Percentiles rank a stretch among this genome's conserved stretches.
phyloP scores from a whole-genome alignment of 2,888 invertebrate genomes.

The Thymelicus lineola region DNA sequence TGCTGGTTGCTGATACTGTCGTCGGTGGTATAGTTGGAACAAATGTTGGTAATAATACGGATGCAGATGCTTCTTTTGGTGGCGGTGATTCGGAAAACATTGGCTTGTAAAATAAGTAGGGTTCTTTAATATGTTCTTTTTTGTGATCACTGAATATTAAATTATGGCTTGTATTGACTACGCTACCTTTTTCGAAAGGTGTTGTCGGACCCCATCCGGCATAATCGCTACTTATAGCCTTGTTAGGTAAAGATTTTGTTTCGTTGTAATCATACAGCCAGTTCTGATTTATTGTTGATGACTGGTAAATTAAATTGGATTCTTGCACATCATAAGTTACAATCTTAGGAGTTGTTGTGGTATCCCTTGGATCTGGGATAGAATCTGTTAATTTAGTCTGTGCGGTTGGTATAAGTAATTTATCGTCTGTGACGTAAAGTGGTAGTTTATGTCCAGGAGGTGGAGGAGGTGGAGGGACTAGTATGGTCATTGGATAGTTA shows the following conservation, averaged over 20 bases:
- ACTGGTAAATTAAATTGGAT: conserved; percentile 87
- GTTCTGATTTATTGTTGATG: conserved; percentile 82
- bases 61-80: conserved; percentile 58
- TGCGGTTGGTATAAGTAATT: conserved; percentile 50
- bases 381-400: conserved; percentile 54
- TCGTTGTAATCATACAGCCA: conserved; percentile 68
- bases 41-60: conserved; percentile 58
- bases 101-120: conserved; percentile 71
- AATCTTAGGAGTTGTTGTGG: conserved; percentile 53
- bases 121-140: conserved; percentile 49
- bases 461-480: conserved; percentile 88
- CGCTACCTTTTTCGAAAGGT: conserved; percentile 62
- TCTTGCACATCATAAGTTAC: conserved; percentile 84
- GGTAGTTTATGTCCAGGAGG: conserved; percentile 72
- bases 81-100: conserved; percentile 71
- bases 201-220: conserved; percentile 82
- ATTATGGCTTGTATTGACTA: conserved; percentile 70
- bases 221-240: conserved; percentile 74
- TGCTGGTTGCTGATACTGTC: conserved; percentile 48
- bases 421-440: conserved; percentile 64
- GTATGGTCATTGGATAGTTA: conserved; percentile 87
- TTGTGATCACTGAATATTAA: conserved; percentile 64
- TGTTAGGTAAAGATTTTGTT: conserved; percentile 59
- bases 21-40: conserved; percentile 68
- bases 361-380: conserved; percentile 51